Percentiles rank a stretch among this genome's conserved stretches.
Evolutionary conservation across 2,113 vertebrate species (phyloP).

Genomic region (Spheniscus mendiculus): DNA sequence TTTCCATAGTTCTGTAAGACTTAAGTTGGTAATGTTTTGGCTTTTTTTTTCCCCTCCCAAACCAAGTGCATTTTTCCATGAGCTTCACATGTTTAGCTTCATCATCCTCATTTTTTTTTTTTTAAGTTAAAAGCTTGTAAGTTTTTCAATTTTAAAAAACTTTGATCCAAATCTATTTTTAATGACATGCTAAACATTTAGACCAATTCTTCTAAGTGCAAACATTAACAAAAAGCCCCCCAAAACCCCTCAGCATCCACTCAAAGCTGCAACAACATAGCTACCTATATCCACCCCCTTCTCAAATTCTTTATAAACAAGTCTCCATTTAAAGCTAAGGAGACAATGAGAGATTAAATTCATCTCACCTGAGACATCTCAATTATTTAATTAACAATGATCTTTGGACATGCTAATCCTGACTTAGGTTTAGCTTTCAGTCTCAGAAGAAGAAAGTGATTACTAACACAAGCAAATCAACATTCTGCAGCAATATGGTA

Average conservation of each 20-base stretch:
- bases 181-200: neutral
- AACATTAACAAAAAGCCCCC: neutral
- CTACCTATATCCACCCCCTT: neutral
- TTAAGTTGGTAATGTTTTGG: neutral
- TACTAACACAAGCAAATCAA: conserved; percentile 1
- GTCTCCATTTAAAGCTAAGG: neutral
- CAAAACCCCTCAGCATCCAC: neutral
- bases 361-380: neutral
- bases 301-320: neutral
- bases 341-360: neutral
- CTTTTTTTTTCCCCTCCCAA: neutral
- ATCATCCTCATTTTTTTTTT: neutral
- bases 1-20: neutral
- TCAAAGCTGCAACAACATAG: neutral
- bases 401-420: neutral
- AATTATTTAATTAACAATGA: conserved; percentile 31
- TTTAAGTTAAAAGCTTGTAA: neutral
- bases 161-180: neutral
- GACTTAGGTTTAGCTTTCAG: neutral
- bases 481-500: neutral
- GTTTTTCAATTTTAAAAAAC: neutral
- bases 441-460: neutral
- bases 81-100: neutral
- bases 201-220: neutral
- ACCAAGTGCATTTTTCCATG: neutral